Evolutionary conservation across 2,113 vertebrate species (phyloP).

Genomic region (Chionomys nivalis): DNA sequence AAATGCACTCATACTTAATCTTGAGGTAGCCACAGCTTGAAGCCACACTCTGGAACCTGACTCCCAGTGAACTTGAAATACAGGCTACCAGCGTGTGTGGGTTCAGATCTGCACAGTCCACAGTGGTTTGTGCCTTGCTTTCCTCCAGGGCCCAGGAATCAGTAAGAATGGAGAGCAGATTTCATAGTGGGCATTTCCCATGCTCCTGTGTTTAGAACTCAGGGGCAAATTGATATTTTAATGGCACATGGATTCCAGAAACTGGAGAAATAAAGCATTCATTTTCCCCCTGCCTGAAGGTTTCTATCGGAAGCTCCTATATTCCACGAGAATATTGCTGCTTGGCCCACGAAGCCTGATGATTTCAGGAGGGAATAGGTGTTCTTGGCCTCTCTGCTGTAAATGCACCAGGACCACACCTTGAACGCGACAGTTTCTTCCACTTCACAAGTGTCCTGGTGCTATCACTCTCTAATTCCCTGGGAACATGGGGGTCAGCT

Average conservation of each 20-base stretch:
- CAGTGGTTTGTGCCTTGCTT: neutral
- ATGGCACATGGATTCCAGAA: conserved; percentile 53
- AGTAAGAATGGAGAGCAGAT: conserved; percentile 63
- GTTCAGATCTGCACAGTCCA: neutral
- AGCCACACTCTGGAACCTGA: neutral
- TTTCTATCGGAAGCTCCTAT: conserved; percentile 40
- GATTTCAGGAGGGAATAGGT: conserved; percentile 60
- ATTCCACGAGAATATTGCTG: conserved; percentile 41
- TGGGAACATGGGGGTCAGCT: neutral
- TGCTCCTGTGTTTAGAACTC: conserved; percentile 67
- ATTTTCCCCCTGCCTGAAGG: conserved; percentile 40
- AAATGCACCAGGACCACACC: conserved; percentile 56
- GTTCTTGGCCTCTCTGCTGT: neutral
- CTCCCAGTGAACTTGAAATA: fast-evolving
- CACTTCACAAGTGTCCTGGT: neutral
- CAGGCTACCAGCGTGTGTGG: neutral
- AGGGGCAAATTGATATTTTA: conserved; percentile 38
- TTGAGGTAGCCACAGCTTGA: fast-evolving
- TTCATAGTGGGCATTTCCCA: conserved; percentile 54
- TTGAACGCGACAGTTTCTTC: neutral
- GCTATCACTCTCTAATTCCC: neutral
- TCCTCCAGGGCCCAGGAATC: conserved; percentile 64
- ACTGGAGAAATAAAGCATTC: conserved; percentile 28
- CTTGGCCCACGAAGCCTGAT: conserved; percentile 42
- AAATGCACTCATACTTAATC: neutral